Evolutionary conservation across 2,888 invertebrate species (phyloP).

Genomic region (Corbicula japonica): DNA sequence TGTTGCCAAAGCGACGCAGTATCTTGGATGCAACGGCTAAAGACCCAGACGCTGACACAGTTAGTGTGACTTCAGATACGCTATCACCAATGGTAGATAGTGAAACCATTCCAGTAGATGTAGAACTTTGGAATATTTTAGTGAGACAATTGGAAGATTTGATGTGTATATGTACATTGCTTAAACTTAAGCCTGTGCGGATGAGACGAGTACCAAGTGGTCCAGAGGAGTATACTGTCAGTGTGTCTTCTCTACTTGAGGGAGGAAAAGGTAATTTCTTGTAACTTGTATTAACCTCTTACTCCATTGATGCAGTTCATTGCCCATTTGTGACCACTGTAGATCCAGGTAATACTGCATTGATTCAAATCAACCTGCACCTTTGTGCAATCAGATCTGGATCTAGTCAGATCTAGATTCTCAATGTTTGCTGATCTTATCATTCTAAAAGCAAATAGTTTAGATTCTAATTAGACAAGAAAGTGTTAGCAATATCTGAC

Average conservation of each 20-base stretch:
- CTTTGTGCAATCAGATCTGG: too few relatives aligned
- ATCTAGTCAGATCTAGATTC: too few relatives aligned
- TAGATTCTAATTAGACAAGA: too few relatives aligned
- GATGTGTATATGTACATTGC: slow-evolving; percentile 88
- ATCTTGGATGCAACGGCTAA: slow-evolving; percentile 50
- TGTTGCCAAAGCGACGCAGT: slow-evolving; percentile 9
- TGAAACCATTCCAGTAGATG: slow-evolving; percentile 95
- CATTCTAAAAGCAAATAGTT: too few relatives aligned
- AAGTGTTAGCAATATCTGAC: too few relatives aligned
- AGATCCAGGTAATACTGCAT: too few relatives aligned
- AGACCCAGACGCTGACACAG: slow-evolving; percentile 83
- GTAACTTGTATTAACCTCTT: too few relatives aligned
- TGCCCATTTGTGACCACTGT: too few relatives aligned
- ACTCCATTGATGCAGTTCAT: too few relatives aligned
- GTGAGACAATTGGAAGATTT: slow-evolving; percentile 96
- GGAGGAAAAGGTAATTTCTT: slow-evolving; percentile 87
- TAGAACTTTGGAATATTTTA: slow-evolving; percentile 94
- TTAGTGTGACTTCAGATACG: slow-evolving; percentile 61
- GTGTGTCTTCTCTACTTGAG: slow-evolving; percentile 84
- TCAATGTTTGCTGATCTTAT: too few relatives aligned
- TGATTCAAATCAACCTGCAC: too few relatives aligned
- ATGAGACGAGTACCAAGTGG: slow-evolving; percentile 36
- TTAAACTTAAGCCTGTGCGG: slow-evolving; percentile 69
- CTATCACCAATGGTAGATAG: slow-evolving; percentile 89
- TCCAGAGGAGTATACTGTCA: slow-evolving; percentile 76